A percentile compares a stretch with the other conserved stretches of the same genome.
These are phyloP conservation scores for Siderastrea radians DNA, from an alignment of 92 coral and sea anemone genomes.

Conservation along the genomic window DNA sequence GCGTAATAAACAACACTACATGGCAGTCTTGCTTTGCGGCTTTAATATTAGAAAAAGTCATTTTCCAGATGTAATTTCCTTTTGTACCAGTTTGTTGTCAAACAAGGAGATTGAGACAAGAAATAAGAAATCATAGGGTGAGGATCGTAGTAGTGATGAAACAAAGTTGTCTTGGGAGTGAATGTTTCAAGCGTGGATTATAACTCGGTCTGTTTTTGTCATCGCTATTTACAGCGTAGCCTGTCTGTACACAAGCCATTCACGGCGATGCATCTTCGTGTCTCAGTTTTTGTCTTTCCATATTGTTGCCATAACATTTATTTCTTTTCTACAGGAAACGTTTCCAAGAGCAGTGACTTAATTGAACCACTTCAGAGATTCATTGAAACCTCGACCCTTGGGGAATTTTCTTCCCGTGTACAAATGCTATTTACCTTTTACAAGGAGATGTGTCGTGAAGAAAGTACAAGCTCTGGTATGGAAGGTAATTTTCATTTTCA, in stretches of 20 bases:
- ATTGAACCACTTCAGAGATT: slow-evolving; percentile 86
- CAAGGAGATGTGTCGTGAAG: slow-evolving; percentile 64
- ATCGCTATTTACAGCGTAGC: no score
- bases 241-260: neutral
- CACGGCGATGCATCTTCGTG: neutral
- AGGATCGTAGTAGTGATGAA: no score
- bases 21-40: no score
- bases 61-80: no score
- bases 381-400: slow-evolving; percentile 92
- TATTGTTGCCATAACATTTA: neutral
- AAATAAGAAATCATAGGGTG: no score
- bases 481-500: slow-evolving; percentile 25
- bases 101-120: no score
- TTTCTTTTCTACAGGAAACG: neutral
- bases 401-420: slow-evolving; percentile 87
- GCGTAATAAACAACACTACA: no score
- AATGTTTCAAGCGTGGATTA: no score
- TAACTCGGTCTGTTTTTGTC: no score
- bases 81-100: no score
- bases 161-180: no score
- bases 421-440: slow-evolving; percentile 83
- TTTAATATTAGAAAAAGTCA: no score
- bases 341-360: slow-evolving; percentile 36
- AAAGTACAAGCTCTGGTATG: slow-evolving; percentile 8
- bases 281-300: neutral